Conservation (phyloP, 2,888 invertebrate genomes). For the Dicyrtomina minuta region DNA sequence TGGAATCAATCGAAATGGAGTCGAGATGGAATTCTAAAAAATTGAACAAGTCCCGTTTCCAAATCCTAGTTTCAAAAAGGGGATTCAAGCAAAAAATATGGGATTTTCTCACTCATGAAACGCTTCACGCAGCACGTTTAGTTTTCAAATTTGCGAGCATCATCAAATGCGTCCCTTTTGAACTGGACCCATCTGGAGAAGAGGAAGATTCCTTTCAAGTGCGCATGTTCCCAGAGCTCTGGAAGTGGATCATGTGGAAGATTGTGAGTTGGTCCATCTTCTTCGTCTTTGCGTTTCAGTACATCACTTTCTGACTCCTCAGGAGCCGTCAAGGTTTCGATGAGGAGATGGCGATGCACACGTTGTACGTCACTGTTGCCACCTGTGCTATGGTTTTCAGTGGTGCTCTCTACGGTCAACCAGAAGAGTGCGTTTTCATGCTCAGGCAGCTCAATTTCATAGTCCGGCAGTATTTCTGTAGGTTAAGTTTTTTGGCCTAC, state of each 20-base stretch:
- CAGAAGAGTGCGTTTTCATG: not conserved
- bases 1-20: too few relatives aligned
- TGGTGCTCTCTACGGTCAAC: not conserved
- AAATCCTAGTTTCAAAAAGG: too few relatives aligned
- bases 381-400: not conserved
- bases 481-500: too few relatives aligned
- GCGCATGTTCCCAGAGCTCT: not conserved
- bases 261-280: not conserved
- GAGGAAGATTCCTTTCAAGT: not conserved
- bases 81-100: too few relatives aligned
- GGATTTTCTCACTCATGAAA: too few relatives aligned
- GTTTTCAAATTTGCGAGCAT: not conserved
- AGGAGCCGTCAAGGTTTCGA: not conserved
- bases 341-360: not conserved
- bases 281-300: not conserved
- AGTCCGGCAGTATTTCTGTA: too few relatives aligned
- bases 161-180: not conserved
- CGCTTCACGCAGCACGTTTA: too few relatives aligned
- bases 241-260: not conserved
- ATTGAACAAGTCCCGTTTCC: too few relatives aligned
- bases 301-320: not conserved
- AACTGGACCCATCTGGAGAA: not conserved
- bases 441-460: not conserved
- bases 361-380: not conserved
- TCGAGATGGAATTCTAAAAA: too few relatives aligned